Evolutionary conservation across 2,797 vertebrate species (phyloP), one percentile per base, ranked within the genome.

Genomic region (Pempheris klunzingeri): DNA sequence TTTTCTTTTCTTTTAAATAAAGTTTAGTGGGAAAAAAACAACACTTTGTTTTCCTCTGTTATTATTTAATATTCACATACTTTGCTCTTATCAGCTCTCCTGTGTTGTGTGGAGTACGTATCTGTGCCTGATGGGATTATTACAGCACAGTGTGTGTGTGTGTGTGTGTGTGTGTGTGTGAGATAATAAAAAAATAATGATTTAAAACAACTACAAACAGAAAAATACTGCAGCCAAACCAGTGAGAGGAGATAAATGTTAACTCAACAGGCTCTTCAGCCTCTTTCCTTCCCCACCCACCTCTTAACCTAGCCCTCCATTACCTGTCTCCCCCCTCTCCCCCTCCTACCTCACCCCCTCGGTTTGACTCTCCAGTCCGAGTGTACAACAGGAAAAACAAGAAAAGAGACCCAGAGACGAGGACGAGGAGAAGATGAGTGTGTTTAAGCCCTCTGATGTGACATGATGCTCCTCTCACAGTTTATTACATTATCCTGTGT

Each of bases 401-500:
- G 4, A 26, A 28, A 12, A 49, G 32, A 30, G 3, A 41, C 13
- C 43, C 20, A 20, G 3, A 59, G 11, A 50, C 1, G 5, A 18
- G 20, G 6, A 17, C 7, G 15, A 7, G 18, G 11, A 5, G 43
- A 3, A 34, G 12, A 53, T 10, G 36, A 3, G 39, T 44, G 52
- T 41, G 55, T 73, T 59, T 32, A 44, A 82, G 46, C 72, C 28
- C 71, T 59, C 36, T 43, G 61, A 89, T 80, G 74, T 81, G 63
- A 82, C 80, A 72, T 38, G 49, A 86, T 71, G 65, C 66, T 74
- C 2, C 10, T 65, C 59, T 68, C 71, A 71, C 72, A 80, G 39
- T 66, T 82, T 82, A 87, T 88, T 84, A 41, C 66, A 83, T 90
- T 90, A 88, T 22, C 26, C 17, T 15, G 49, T 69, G 50, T 38